These are phyloP conservation scores for Megaleporinus macrocephalus DNA, from an alignment of 2,113 vertebrate genomes.

Conservation along the genomic window DNA sequence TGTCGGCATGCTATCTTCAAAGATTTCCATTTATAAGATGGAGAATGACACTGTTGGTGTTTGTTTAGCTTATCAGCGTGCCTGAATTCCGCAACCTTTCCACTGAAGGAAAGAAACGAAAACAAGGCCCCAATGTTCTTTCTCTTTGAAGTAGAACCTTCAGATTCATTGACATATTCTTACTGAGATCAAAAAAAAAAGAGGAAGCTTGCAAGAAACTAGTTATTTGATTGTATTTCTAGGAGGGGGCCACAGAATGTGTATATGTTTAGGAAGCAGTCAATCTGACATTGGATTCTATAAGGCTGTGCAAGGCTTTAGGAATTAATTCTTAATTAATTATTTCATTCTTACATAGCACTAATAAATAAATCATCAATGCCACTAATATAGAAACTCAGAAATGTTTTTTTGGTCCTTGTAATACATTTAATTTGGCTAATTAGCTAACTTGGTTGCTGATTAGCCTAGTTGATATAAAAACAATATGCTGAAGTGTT, in stretches of 20 bases:
- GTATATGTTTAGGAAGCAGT: not conserved
- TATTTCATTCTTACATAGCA: not conserved
- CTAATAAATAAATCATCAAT: not conserved
- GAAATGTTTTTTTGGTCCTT: too few species aligned
- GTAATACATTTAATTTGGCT: too few species aligned
- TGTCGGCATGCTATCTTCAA: slow-evolving; percentile 7
- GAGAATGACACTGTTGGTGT: slow-evolving; percentile 4
- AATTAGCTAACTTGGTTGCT: too few species aligned
- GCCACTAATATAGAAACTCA: slow-evolving; percentile 10
- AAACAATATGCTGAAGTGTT: too few species aligned
- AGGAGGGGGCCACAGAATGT: not conserved
- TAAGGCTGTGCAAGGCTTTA: not conserved
- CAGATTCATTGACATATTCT: not conserved
- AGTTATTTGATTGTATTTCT: not conserved
- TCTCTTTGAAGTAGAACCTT: not conserved
- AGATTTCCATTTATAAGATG: slow-evolving; percentile 14
- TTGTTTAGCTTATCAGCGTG: slow-evolving; percentile 14
- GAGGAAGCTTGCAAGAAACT: too few species aligned
- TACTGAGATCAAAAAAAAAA: not conserved
- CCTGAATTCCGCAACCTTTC: not conserved
- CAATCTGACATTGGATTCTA: not conserved
- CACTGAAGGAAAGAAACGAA: slow-evolving; percentile 2
- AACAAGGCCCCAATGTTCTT: not conserved
- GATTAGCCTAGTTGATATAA: too few species aligned
- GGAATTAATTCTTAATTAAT: not conserved